Conservation (phyloP, 2,113 vertebrate species). For the Peromyscus californicus region DNA sequence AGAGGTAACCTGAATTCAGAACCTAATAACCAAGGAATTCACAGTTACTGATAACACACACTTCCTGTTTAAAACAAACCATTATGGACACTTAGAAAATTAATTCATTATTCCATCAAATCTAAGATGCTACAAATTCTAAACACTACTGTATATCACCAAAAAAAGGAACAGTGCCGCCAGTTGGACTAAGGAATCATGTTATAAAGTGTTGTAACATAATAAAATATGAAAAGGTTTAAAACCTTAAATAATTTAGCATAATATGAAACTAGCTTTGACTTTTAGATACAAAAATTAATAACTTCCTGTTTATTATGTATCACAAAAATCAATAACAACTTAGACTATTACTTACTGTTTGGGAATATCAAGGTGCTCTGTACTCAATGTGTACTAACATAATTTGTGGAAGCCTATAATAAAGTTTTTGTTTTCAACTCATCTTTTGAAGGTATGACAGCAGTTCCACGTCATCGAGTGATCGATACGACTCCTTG, state of each 20-base stretch:
- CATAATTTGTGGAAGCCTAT: conserved; percentile 39
- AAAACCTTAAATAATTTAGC: conserved; percentile 47
- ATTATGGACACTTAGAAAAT: not conserved
- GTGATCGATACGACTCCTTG: conserved; percentile 92
- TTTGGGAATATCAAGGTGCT: conserved; percentile 50
- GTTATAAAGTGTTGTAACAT: conserved; percentile 43
- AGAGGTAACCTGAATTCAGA: conserved; percentile 55
- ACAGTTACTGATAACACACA: not conserved
- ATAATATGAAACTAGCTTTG: conserved; percentile 30
- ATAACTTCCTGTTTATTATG: not conserved
- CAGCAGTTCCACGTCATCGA: conserved; percentile 84
- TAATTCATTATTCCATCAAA: conserved; percentile 35
- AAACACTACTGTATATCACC: not conserved
- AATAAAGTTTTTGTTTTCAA: conserved; percentile 59
- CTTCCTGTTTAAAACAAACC: conserved; percentile 45
- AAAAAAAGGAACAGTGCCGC: not conserved
- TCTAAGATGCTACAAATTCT: conserved; percentile 24
- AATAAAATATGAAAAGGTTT: conserved; percentile 28
- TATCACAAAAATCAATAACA: not conserved
- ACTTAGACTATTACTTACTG: conserved; percentile 1
- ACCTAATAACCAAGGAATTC: conserved; percentile 42
- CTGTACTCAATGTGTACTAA: conserved; percentile 9
- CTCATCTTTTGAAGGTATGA: conserved; percentile 89
- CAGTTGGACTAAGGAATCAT: conserved; percentile 13
- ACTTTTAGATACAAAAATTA: conserved; percentile 29